Evolutionary conservation across 1,140 invertebrate genomes (phyloP).

Genomic region (Galendromus occidentalis): DNA sequence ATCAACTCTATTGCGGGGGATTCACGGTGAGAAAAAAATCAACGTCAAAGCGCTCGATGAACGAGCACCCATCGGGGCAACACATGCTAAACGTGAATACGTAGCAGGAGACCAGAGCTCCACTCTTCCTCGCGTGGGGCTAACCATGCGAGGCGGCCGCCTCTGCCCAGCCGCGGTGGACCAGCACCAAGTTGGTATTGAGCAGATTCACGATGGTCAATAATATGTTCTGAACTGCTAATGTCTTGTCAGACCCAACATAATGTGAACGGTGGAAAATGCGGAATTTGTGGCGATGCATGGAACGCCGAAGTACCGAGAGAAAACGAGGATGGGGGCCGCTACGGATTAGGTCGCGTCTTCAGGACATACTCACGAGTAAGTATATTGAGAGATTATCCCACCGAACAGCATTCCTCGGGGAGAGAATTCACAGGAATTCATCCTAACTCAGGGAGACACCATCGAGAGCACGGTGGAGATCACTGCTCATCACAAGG

Average conservation of each 20-base stretch:
- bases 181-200: no score
- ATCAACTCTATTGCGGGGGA: conserved; percentile 69
- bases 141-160: no score
- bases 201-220: no score
- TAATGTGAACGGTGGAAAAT: conserved; percentile 44
- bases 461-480: conserved; percentile 49
- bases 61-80: no score
- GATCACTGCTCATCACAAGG: conserved; percentile 24
- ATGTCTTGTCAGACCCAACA: neutral
- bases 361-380: neutral
- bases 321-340: neutral
- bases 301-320: conserved; percentile 23
- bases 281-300: conserved; percentile 44
- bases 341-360: neutral
- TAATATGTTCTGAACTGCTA: no score
- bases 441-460: conserved; percentile 38
- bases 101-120: no score
- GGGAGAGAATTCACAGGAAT: no score
- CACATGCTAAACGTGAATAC: no score
- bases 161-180: no score
- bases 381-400: neutral
- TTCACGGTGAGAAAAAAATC: conserved; percentile 35
- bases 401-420: no score
- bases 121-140: no score
- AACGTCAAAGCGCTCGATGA: no score